Percentiles rank a stretch among this genome's conserved stretches.
These are phyloP conservation scores for Thalassarche chlororhynchos DNA, from an alignment of 2,113 vertebrate species.

Conservation along the genomic window DNA sequence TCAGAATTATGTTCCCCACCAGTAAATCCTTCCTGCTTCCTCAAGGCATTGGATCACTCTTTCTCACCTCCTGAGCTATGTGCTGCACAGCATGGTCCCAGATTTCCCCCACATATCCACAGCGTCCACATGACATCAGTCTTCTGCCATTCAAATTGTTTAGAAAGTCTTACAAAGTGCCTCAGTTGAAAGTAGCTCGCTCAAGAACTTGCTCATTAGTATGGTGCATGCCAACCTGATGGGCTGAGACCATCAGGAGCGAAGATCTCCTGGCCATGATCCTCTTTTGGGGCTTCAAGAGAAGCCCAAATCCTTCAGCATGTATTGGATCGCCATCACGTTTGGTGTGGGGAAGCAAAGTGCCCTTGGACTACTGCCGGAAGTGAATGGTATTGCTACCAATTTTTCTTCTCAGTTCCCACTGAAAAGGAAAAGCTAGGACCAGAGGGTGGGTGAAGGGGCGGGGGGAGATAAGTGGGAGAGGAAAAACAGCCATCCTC, in stretches of 20 bases:
- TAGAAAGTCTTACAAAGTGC: background rate
- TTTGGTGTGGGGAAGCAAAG: background rate
- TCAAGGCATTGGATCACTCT: background rate
- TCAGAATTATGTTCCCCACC: background rate
- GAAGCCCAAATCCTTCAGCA: background rate
- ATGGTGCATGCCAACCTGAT: accelerated
- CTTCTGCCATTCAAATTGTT: background rate
- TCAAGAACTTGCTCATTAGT: background rate
- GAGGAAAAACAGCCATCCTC: background rate
- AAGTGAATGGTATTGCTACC: background rate
- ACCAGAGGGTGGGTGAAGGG: background rate
- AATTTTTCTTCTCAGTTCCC: background rate
- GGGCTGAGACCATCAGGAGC: background rate
- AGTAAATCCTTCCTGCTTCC: background rate
- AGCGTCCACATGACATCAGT: too few relatives aligned
- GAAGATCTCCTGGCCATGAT: background rate
- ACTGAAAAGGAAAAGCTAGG: background rate
- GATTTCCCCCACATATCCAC: background rate
- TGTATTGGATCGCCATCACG: background rate
- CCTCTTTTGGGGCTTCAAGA: background rate
- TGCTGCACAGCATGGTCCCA: background rate
- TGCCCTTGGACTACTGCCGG: background rate
- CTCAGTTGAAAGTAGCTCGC: background rate
- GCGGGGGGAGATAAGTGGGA: background rate
- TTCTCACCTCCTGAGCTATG: background rate